Evolutionary conservation across 2,797 vertebrate species (phyloP).

Genomic region (Mionectes olivaceus): DNA sequence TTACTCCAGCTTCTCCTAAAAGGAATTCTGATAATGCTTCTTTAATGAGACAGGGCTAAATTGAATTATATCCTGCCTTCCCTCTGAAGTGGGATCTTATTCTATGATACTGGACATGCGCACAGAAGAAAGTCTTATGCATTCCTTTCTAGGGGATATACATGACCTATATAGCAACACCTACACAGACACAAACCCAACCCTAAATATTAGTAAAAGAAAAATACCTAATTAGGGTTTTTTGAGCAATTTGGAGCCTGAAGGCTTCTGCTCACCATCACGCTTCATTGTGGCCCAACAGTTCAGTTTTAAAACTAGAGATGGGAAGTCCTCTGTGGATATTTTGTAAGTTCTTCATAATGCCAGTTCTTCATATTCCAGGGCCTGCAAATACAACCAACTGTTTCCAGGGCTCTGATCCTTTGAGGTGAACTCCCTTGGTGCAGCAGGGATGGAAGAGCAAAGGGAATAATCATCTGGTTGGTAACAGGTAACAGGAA

Average conservation of each 20-base stretch:
- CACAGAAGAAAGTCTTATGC: rapidly evolving
- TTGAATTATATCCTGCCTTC: constrained; percentile 9
- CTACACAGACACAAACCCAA: not conserved
- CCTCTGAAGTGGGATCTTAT: not conserved
- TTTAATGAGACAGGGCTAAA: constrained; percentile 10
- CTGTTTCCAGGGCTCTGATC: not conserved
- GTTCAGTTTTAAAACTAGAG: not conserved
- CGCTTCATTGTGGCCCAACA: not conserved
- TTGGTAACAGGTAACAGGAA: not conserved
- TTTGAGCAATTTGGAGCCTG: not conserved
- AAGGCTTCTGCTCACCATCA: not conserved
- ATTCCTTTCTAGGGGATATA: not conserved
- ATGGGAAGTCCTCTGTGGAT: not conserved
- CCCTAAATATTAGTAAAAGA: not conserved
- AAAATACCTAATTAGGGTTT: not conserved
- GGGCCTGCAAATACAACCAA: not conserved
- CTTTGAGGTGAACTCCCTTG: not conserved
- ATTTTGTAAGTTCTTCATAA: not conserved
- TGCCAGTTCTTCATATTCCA: not conserved
- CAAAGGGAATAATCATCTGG: not conserved
- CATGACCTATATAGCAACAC: not conserved
- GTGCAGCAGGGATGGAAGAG: not conserved
- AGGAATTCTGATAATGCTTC: constrained; percentile 30
- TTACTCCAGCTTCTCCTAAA: constrained; percentile 13
- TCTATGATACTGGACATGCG: rapidly evolving